Conservation (phyloP, 2,888 invertebrate genomes). For the Acanthococcus lagerstroemiae region DNA sequence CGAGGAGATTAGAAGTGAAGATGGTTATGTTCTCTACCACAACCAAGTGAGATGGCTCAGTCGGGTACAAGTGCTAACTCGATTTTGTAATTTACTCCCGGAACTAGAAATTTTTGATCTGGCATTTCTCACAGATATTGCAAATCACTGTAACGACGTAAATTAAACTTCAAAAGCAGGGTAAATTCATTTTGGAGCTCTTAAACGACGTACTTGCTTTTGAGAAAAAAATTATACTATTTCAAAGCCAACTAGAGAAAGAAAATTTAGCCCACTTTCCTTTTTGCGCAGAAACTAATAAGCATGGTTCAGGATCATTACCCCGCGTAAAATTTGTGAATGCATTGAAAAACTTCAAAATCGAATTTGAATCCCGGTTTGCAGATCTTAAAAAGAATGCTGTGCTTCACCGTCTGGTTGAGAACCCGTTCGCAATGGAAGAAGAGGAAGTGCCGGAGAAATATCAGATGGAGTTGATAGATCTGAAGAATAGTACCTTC, state of each 20-base stretch:
- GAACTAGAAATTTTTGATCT: neutral
- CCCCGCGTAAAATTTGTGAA: neutral
- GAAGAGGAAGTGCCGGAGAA: neutral
- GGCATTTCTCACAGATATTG: neutral
- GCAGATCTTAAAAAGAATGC: neutral
- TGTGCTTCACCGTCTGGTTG: neutral
- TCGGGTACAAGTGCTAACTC: neutral
- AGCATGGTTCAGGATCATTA: neutral
- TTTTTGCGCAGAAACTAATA: neutral
- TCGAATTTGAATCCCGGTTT: neutral
- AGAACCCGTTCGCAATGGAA: too few relatives aligned
- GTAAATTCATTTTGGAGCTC: neutral
- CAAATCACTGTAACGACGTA: neutral
- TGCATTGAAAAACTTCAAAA: neutral
- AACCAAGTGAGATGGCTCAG: conserved; percentile 9
- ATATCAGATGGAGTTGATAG: neutral
- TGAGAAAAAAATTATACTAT: neutral
- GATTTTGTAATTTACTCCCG: neutral
- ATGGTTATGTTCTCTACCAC: conserved; percentile 8
- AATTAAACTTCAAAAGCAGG: neutral
- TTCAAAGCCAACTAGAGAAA: neutral
- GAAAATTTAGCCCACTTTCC: neutral
- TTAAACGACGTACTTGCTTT: neutral
- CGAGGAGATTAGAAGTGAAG: conserved; percentile 23
- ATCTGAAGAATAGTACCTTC: neutral